phyloP scores from a whole-genome alignment of 2,113 vertebrate genomes.

The Tauraco erythrolophus region DNA sequence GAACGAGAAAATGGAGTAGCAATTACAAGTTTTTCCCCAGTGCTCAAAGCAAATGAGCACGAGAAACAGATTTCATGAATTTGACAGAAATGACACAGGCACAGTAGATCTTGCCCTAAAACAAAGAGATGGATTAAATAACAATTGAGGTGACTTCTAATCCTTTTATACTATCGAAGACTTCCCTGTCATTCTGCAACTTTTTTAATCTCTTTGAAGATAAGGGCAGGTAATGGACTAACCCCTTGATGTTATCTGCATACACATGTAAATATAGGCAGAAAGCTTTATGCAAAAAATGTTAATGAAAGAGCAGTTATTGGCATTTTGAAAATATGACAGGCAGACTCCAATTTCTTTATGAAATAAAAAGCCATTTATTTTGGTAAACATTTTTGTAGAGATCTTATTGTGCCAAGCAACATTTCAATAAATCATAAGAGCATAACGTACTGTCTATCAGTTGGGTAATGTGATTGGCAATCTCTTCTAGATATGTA shows the following conservation, averaged over 20 bases:
- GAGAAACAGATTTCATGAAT: not conserved
- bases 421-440: not conserved
- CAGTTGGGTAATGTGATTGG: not conserved
- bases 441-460: not conserved
- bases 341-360: not conserved
- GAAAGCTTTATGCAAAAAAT: not conserved
- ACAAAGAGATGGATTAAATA: not conserved
- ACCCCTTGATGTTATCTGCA: not conserved
- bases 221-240: not conserved
- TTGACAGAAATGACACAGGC: not conserved
- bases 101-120: not conserved
- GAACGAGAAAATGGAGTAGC: slow-evolving; percentile 8
- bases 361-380: not conserved
- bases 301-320: not conserved
- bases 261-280: not conserved
- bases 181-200: not conserved
- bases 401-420: not conserved
- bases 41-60: not conserved
- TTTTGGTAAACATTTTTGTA: not conserved
- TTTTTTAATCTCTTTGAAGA: not conserved
- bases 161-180: not conserved
- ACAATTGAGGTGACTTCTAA: not conserved
- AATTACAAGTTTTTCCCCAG: not conserved
- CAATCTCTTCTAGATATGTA: not conserved
- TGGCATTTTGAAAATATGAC: not conserved